A percentile compares a stretch with the other conserved stretches of the same genome.
phyloP scores from a whole-genome alignment of 2,113 vertebrate species.

The Nycticorax nycticorax region DNA sequence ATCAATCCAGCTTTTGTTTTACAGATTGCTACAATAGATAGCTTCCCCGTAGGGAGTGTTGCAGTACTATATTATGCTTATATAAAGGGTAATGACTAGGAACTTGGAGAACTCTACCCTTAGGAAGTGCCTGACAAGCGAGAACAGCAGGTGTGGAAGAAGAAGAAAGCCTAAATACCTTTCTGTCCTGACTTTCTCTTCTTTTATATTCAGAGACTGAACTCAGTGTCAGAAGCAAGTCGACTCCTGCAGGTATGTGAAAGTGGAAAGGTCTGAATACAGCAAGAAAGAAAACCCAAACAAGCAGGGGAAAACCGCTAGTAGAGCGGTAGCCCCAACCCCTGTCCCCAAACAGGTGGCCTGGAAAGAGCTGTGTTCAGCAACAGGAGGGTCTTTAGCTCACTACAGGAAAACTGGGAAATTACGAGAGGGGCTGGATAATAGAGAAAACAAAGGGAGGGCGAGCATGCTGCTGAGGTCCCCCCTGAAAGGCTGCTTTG shows the following conservation, averaged over 20 bases:
- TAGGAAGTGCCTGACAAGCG: background rate
- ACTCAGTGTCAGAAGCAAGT: background rate
- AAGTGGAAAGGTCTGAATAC: background rate
- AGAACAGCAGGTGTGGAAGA: conserved; percentile 46
- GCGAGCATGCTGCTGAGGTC: background rate
- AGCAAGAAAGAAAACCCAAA: background rate
- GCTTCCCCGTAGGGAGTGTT: conserved; percentile 25
- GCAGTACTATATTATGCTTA: conserved; percentile 43
- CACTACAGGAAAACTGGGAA: background rate
- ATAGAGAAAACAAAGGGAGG: background rate
- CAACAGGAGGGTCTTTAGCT: background rate
- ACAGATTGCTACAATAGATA: conserved; percentile 47
- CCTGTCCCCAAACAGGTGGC: background rate
- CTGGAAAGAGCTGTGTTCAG: background rate
- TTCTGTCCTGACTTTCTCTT: conserved; percentile 33
- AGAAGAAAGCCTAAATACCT: conserved; percentile 38
- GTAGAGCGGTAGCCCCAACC: background rate
- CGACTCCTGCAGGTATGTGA: background rate
- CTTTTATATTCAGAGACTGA: conserved; percentile 36
- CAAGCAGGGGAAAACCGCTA: background rate
- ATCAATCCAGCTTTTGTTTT: conserved; percentile 63
- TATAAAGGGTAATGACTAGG: conserved; percentile 57
- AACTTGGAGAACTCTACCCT: conserved; percentile 42
- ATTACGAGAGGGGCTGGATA: background rate
- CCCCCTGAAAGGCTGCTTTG: background rate